Evolutionary conservation across 2,888 invertebrate genomes (phyloP).

Genomic region (Diachrysia chrysitis): DNA sequence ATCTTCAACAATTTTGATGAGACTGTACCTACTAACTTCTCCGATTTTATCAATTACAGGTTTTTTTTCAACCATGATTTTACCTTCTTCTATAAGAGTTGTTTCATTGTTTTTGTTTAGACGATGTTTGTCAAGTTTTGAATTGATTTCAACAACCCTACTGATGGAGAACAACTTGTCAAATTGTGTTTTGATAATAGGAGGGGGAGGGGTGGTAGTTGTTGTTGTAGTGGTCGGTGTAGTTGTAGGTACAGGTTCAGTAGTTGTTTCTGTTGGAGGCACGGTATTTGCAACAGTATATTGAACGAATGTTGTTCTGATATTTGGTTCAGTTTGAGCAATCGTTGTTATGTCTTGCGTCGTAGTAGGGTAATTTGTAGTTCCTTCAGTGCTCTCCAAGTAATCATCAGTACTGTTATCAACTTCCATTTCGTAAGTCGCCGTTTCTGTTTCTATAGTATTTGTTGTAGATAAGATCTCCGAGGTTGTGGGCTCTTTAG

Average conservation of each 20-base stretch:
- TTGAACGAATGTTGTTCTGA: constrained; percentile 47
- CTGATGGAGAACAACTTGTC: constrained; percentile 92
- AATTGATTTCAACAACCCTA: constrained; percentile 91
- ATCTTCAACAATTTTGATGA: constrained; percentile 91
- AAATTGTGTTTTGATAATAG: constrained; percentile 84
- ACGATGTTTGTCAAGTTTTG: constrained; percentile 90
- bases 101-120: constrained; percentile 88
- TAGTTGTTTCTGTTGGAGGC: constrained; percentile 59
- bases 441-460: constrained; percentile 70
- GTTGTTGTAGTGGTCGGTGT: constrained; percentile 63
- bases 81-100: constrained; percentile 85
- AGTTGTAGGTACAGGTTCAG: constrained; percentile 38
- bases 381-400: constrained; percentile 75
- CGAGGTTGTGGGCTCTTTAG: constrained; percentile 58
- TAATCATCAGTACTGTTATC: constrained; percentile 81
- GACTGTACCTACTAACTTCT: constrained; percentile 91
- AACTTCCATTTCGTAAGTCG: constrained; percentile 74
- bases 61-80: constrained; percentile 89
- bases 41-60: constrained; percentile 91
- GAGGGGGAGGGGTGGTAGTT: constrained; percentile 67
- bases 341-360: constrained; percentile 68
- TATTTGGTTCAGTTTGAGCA: constrained; percentile 63
- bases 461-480: constrained; percentile 69
- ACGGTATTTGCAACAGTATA: constrained; percentile 53
- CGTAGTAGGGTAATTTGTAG: constrained; percentile 74